Base-by-base conservation (phyloP, 1,140 invertebrate species). In the Coptotermes formosanus region DNA sequence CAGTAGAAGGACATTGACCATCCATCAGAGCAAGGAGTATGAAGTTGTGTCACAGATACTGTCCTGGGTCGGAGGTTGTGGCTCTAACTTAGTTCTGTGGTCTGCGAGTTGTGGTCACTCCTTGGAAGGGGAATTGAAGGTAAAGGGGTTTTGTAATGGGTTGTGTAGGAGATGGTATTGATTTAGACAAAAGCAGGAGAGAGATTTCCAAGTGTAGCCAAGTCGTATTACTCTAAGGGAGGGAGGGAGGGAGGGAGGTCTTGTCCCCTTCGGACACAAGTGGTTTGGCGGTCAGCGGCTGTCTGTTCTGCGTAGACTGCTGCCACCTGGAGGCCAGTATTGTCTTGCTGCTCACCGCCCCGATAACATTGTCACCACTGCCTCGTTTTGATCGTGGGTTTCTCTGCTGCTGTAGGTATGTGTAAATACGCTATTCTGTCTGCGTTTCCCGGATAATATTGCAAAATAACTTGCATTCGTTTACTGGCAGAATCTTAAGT, bases 141-240 rank as follows among this genome's bases (percentile, higher is more conserved):
- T 75, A 30, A 75, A 9, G n/a, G 64, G 64, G 64, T 3, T 75
- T 75, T 75, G 64, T 75, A 75, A 75, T 75, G 64, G 64, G 64
- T 75, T 75, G 64, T 75, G 64, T 30, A 75, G 64, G 64, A 75
- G 64, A 75, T 75, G 64, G 64, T 75, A 75, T 75, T 30, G 64
- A 75, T 75, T 75, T 7, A 75, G n/a, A 75, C 64, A 75, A 75
- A 75, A 75, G 64, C 25, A 75, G 64, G 16, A 75, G 25, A 75
- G 64, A 75, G 64, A 75, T 75, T 75, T 75, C 64, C n/a, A 75
- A 75, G 25, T 75, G 64, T 75, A 75, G 64, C n/a, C 64, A 75
- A 75, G 64, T 75, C 25, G 64, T 30, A 75, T 75, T 75, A 55
- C 52, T 16, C 14, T 21, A 19, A 55, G 52, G 52, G 64, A 19